These are phyloP conservation scores for Epistrophe eligans DNA, from an alignment of 2,888 invertebrate species.

Conservation along the genomic window DNA sequence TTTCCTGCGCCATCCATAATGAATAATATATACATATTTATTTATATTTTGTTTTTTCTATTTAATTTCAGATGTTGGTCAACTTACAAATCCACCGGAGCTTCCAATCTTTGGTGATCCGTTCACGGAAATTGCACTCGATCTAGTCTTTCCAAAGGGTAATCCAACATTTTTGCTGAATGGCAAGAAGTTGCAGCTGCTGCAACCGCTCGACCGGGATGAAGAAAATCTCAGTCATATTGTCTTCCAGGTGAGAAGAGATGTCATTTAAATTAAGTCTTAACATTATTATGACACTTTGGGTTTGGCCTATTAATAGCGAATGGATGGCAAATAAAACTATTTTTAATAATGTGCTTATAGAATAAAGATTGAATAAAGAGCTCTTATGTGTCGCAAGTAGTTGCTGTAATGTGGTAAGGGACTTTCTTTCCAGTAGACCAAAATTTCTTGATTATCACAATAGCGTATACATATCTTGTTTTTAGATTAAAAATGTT, in stretches of 20 bases:
- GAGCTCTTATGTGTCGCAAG: not conserved
- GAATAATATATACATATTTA: not conserved
- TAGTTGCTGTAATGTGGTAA: not conserved
- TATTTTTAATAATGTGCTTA: conserved; percentile 6
- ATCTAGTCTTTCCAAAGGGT: conserved; percentile 92
- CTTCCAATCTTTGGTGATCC: conserved; percentile 94
- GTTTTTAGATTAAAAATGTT: no score
- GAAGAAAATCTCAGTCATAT: conserved; percentile 93
- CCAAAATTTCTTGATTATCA: no score
- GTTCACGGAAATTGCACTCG: conserved; percentile 90
- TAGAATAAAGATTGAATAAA: conserved; percentile 23
- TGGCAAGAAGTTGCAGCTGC: conserved; percentile 91
- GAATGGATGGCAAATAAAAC: conserved; percentile 25
- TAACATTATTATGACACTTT: conserved; percentile 29
- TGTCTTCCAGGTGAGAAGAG: conserved; percentile 90
- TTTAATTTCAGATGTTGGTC: conserved; percentile 89
- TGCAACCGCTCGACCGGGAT: conserved; percentile 93
- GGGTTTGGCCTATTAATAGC: conserved; percentile 14
- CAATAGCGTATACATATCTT: no score
- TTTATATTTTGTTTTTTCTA: conserved; percentile 27
- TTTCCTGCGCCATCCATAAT: conserved; percentile 18
- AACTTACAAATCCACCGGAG: conserved; percentile 91
- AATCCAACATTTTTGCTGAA: conserved; percentile 91
- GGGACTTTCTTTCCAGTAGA: not conserved
- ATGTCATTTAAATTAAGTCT: conserved; percentile 63